Evolutionary conservation across 2,113 vertebrate genomes (phyloP), one percentile per base, ranked within the genome.

Genomic region (Platysteira castanea): DNA sequence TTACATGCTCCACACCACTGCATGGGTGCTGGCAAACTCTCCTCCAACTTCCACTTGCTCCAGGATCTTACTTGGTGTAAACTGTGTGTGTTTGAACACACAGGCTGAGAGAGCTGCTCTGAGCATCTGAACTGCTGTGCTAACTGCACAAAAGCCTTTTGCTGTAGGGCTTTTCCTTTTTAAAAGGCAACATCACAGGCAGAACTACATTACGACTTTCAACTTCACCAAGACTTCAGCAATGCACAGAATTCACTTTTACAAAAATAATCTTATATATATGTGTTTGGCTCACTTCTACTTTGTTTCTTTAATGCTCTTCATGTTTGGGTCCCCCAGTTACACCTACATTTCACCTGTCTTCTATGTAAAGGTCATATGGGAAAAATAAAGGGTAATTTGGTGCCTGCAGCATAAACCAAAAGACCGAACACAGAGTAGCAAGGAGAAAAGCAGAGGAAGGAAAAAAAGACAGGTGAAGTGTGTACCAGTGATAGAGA

Each of bases 1-100:
- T 30, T 22, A 42, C 1, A 1, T 0, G 0, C 35, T 59, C 24
- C n/a, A 35, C 23, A 23, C 18, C 33, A 4, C 35, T 28, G 44
- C 1, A 2, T 11, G 20, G 26, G 7, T 1, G 2, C n/a, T 44
- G 37, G 11, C 8, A 53, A 92, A 59, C 41, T 75, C 21, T 52
- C 16, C 79, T 60, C 35, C 53, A 85, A 6, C 49, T 73, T 76
- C 47, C 24, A 35, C 47, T 30, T 26, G 17, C 23, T 59, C 22
- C 64, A 78, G 54, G 27, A 79, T 19, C 70, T 47, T 57, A 56
- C 24, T 30, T 52, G 21, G 35, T 59, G 39, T 31, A 67, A 64
- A 69, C 7, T 41, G 37, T 10, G 13, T 7, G 3, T 31, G 24
- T 74, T 49, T 4, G 4, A 70, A 71, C 2, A 28, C 23, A 41